Base-by-base conservation (phyloP, 2,888 invertebrate species). In the Scaptomyza parva region DNA sequence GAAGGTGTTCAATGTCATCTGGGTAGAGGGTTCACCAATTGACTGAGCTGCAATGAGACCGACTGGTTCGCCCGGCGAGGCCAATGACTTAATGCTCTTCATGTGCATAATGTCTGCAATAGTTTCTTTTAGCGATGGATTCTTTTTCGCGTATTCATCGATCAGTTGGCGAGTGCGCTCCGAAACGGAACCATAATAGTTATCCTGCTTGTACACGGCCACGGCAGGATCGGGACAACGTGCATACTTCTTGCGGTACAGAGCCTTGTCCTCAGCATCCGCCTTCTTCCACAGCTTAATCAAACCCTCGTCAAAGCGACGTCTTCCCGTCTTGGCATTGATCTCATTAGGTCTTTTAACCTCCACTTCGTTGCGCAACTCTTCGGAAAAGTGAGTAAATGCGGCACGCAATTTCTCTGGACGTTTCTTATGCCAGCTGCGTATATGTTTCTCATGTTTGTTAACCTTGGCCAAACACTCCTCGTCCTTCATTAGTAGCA, bases 1-100 rank as follows among this genome's bases (percentile, higher is more conserved):
- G 92, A 99, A 99, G 39, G 99, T 99, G 92, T 99, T 99, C 90
- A 99, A 92, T 87, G 99, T 99, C 99, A 99, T 99, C 93, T 99
- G 99, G 63, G 99, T 99, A 2, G 99, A 99, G 0, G 99, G 99
- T 92, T 99, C 99, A 60, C 99, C 99, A 68, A 99, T 96, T 0
- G 98, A 98, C 93, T 99, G 99, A 1, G 99, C 99, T 12, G 99
- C 99, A 70, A 99, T 92, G 18, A 99, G 92, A 24, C 91, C 91
- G 1, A 99, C 99, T 0, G 99, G 96, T 92, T 99, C 99, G 0
- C 99, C 99, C 0, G 99, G 97, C 24, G 94, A 94, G 20, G 95
- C 96, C 86, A 97, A 92, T 0, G 97, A 94, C 72, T 94, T 94
- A 90, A 97, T 94, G 51, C 94, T 94, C 91, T 97, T 97, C 9